Evolutionary conservation across 2,113 vertebrate genomes (phyloP), one percentile per base, ranked within the genome.

Genomic region (Silurus asotus): DNA sequence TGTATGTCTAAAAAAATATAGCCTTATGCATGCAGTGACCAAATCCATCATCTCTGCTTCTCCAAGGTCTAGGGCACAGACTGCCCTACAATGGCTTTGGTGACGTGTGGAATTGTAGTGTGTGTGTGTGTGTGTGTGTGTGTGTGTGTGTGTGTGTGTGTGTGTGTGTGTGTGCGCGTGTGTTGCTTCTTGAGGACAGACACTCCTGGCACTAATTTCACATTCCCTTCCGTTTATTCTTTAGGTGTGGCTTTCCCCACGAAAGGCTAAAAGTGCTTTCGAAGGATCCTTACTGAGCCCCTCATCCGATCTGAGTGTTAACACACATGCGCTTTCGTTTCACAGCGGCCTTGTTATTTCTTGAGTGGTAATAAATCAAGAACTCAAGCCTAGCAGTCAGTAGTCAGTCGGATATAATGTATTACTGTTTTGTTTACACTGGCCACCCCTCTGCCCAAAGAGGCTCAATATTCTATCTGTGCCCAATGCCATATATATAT

Each of bases 241-340:
- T 96, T 94, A 97, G 96, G 95, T 96, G 95, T 96, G 96, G 95
- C 96, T 96, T 97, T 96, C 95, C 96, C 95, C 94, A 96, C 95
- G 94, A 96, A 97, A 96, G 96, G 96, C 96, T 96, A 96, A 88
- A 90, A 96, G 95, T 95, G 95, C 96, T 96, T 96, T 96, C 96
- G 95, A 37, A 95, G 95, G 94, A 96, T 94, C 96, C 95, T 96
- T 95, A 96, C 94, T 93, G 96, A 96, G 94, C 94, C 94, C 94
- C 95, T 96, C 96, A 96, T 95, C 95, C 96, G 93, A 95, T 95
- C 96, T 94, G 94, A 97, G 95, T 95, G 89, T 96, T 97, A 96
- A 89, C 88, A 85, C 88, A 83, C 87, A 69, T 87, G 96, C 95
- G 94, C 95, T 96, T 91, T 96, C 95, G 94, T 96, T 95, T 96